Conservation (phyloP, 2,113 vertebrate species). For the Pluvialis apricaria region DNA sequence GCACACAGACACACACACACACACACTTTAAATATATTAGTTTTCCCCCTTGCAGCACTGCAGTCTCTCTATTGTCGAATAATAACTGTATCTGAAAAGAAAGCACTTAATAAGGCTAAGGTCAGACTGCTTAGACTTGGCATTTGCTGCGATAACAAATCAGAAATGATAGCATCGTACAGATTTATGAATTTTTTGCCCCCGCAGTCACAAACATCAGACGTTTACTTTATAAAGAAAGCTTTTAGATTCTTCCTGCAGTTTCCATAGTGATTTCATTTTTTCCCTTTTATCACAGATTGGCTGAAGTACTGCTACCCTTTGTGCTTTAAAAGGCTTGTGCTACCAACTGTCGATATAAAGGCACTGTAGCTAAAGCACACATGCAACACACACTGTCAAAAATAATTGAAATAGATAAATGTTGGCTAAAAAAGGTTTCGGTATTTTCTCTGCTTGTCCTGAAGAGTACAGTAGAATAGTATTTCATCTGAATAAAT, state of each 20-base stretch:
- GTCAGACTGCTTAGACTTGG: constrained; percentile 74
- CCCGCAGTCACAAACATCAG: constrained; percentile 81
- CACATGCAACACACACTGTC: constrained; percentile 60
- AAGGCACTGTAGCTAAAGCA: constrained; percentile 71
- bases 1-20: neutral
- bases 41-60: constrained; percentile 60
- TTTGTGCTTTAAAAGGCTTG: constrained; percentile 80
- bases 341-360: constrained; percentile 76
- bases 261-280: constrained; percentile 88
- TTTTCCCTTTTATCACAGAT: constrained; percentile 82
- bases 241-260: constrained; percentile 83
- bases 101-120: constrained; percentile 75
- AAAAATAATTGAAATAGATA: constrained; percentile 75
- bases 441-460: constrained; percentile 33
- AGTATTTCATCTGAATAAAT: constrained; percentile 65
- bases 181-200: constrained; percentile 82
- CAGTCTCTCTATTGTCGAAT: constrained; percentile 67
- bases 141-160: constrained; percentile 77
- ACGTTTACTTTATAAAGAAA: constrained; percentile 83
- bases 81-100: constrained; percentile 70
- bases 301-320: constrained; percentile 79
- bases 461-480: constrained; percentile 33
- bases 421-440: constrained; percentile 42
- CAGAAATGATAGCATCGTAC: constrained; percentile 78
- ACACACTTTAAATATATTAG: constrained; percentile 62